Percentiles rank a stretch among this genome's conserved stretches.
These are phyloP conservation scores for Trichopoda pennipes DNA, from an alignment of 2,888 invertebrate species.

Conservation along the genomic window DNA sequence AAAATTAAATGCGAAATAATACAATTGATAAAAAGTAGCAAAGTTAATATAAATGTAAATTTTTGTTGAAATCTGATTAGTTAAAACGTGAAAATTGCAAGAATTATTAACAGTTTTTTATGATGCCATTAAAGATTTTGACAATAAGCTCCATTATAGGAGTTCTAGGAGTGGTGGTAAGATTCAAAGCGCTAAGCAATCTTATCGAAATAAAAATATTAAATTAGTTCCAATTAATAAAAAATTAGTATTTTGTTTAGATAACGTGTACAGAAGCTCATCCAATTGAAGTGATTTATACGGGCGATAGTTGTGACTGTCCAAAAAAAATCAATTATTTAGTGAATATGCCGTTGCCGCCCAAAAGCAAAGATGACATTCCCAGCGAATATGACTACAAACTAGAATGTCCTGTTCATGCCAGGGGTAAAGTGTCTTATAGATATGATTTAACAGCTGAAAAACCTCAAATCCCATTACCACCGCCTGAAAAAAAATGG, in stretches of 20 bases:
- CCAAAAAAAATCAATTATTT: slow-evolving; percentile 74
- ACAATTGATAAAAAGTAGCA: not conserved
- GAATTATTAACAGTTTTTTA: slow-evolving; percentile 5
- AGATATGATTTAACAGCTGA: slow-evolving; percentile 78
- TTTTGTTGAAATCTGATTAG: slow-evolving; percentile 57
- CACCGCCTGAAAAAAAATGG: slow-evolving; percentile 67
- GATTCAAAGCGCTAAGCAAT: not conserved
- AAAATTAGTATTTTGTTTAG: slow-evolving; percentile 54
- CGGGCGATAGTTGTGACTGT: slow-evolving; percentile 76
- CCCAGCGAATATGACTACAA: slow-evolving; percentile 74
- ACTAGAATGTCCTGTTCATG: slow-evolving; percentile 73
- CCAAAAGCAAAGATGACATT: slow-evolving; percentile 64
- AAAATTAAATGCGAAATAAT: slow-evolving; percentile 21
- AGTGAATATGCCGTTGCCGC: slow-evolving; percentile 73
- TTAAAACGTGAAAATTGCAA: slow-evolving; percentile 36
- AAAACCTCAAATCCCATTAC: slow-evolving; percentile 73
- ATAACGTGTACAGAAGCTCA: slow-evolving; percentile 60
- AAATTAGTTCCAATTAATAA: not conserved
- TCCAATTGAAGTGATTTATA: slow-evolving; percentile 75
- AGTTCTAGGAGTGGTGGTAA: slow-evolving; percentile 58
- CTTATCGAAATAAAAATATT: not conserved
- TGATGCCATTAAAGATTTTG: slow-evolving; percentile 31
- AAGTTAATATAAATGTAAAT: slow-evolving; percentile 55
- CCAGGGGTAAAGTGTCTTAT: slow-evolving; percentile 74
- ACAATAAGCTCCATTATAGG: slow-evolving; percentile 20